These are phyloP conservation scores for Sternarchorhynchus goeldii DNA, from an alignment of 2,797 vertebrate genomes.

Conservation along the genomic window DNA sequence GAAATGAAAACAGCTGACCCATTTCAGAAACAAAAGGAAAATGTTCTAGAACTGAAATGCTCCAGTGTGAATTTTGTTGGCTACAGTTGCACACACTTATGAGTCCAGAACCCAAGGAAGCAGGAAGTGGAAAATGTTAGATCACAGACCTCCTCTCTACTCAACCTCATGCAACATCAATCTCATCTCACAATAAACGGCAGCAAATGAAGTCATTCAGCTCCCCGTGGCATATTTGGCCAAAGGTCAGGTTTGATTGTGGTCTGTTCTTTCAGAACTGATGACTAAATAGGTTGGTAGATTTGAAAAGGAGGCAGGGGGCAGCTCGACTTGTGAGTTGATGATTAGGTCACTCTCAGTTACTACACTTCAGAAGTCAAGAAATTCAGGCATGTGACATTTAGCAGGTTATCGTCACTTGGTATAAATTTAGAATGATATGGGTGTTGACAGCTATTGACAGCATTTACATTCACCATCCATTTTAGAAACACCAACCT, in stretches of 20 bases:
- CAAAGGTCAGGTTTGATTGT: conserved; percentile 22
- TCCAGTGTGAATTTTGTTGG: too few relatives aligned
- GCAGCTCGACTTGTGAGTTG: background rate
- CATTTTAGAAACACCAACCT: too few relatives aligned
- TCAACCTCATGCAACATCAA: background rate
- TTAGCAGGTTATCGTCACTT: too few relatives aligned
- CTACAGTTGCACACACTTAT: too few relatives aligned
- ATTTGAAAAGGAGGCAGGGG: background rate
- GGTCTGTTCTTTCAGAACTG: background rate
- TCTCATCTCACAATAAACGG: conserved; percentile 19
- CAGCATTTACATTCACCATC: too few relatives aligned
- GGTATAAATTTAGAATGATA: too few relatives aligned
- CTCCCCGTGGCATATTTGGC: conserved; percentile 3
- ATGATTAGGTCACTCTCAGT: too few relatives aligned
- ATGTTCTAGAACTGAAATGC: too few relatives aligned
- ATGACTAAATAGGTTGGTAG: background rate
- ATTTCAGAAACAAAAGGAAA: background rate
- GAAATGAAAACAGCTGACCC: conserved; percentile 9
- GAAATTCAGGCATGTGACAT: too few relatives aligned
- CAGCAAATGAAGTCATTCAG: conserved; percentile 11
- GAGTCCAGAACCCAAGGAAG: too few relatives aligned
- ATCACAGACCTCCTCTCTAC: conserved; percentile 13
- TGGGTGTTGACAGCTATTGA: too few relatives aligned
- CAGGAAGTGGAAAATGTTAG: background rate
- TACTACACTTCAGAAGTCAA: too few relatives aligned